Conservation (phyloP, 2,888 invertebrate species). For the Synanthedon andrenaeformis region DNA sequence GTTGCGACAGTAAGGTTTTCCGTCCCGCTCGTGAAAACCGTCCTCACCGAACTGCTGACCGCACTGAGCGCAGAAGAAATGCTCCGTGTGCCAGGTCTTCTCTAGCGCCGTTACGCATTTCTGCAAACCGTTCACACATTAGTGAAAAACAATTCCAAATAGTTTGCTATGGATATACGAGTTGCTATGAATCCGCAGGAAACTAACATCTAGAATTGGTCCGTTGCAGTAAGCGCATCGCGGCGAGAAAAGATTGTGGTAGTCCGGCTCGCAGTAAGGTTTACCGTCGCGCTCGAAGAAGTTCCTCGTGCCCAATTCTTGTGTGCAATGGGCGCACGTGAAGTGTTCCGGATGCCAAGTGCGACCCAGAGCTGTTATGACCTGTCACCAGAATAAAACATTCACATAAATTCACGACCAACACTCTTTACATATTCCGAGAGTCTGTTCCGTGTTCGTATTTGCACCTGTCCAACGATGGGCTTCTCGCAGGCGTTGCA, state of each 20-base stretch:
- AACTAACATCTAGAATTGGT: slow-evolving; percentile 95
- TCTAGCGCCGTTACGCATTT: slow-evolving; percentile 99
- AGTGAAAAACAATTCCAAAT: neutral
- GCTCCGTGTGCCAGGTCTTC: slow-evolving; percentile 98
- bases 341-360: slow-evolving; percentile 99
- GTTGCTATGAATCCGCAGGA: neutral
- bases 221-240: slow-evolving; percentile 99
- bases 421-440: neutral
- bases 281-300: slow-evolving; percentile 98
- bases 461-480: slow-evolving; percentile 91
- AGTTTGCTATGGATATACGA: neutral
- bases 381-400: slow-evolving; percentile 46
- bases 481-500: slow-evolving; percentile 99
- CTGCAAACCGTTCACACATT: slow-evolving; percentile 66
- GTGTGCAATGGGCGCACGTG: slow-evolving; percentile 96
- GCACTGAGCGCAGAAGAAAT: slow-evolving; percentile 98
- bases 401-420: slow-evolving; percentile 31
- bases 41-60: slow-evolving; percentile 97
- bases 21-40: slow-evolving; percentile 96
- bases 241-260: slow-evolving; percentile 98
- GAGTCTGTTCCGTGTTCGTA: neutral
- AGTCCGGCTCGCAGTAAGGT: slow-evolving; percentile 98
- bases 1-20: slow-evolving; percentile 94
- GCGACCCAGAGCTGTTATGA: slow-evolving; percentile 96
- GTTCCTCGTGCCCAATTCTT: slow-evolving; percentile 96